phyloP scores from a whole-genome alignment of 2,113 vertebrate species.

The Phyllostomus discolor region DNA sequence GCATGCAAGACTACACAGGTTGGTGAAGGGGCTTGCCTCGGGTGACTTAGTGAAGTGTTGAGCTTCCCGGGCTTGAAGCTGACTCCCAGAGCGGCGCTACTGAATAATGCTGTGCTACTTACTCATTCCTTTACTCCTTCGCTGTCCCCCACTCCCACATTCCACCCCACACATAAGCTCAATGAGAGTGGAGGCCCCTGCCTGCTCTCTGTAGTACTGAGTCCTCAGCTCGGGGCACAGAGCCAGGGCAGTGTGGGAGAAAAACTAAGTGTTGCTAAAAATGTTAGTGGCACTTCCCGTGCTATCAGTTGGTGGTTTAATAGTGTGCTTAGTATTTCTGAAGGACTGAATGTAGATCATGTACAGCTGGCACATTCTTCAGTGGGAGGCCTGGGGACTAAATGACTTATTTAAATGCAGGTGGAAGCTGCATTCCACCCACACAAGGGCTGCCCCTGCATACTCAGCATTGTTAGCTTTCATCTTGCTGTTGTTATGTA shows the following conservation, averaged over 20 bases:
- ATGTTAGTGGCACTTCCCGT: neutral
- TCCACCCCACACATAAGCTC: neutral
- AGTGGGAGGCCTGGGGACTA: neutral
- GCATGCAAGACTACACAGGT: neutral
- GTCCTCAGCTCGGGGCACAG: neutral
- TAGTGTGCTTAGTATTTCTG: neutral
- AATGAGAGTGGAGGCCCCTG: neutral
- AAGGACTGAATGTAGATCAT: neutral
- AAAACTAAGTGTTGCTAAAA: neutral
- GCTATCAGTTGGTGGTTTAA: neutral
- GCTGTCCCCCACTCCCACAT: neutral
- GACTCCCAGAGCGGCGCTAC: neutral
- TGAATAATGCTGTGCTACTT: neutral
- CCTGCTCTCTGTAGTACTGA: too few relatives aligned
- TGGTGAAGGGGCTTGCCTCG: neutral
- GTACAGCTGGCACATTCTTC: neutral
- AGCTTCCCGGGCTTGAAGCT: neutral
- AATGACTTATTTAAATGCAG: neutral
- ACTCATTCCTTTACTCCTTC: neutral
- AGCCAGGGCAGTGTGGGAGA: neutral
- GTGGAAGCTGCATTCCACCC: neutral
- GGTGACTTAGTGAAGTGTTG: neutral
- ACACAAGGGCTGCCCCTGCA: too few relatives aligned
- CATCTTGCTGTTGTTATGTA: neutral
- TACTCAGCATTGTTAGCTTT: neutral